Evolutionary conservation across 2,888 invertebrate species (phyloP), one percentile per base, ranked within the genome.

Genomic region (Limnephilus lunatus): DNA sequence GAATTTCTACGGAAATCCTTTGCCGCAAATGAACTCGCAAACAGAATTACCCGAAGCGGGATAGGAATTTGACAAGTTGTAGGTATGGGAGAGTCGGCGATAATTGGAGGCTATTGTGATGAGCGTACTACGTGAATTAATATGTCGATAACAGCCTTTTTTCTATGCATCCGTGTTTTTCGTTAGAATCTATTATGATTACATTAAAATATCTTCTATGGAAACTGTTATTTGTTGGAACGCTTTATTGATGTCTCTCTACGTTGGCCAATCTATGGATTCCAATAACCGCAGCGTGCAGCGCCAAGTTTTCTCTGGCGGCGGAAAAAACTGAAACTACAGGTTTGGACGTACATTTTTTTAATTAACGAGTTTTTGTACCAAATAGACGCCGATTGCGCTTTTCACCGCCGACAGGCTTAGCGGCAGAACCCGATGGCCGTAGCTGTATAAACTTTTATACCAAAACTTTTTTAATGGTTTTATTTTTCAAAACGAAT

Each of bases 1-100:
- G 39, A 32, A 31, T 53, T 87, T 87, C 31, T 68, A 30, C 53
- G 87, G 87, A 68, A 48, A 87, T 87, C 53, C 87, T 30, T n/a
- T 31, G 4, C 87, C 19, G 48, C 87, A 87, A 87, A 87, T 32
- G 53, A 32, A 87, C 87, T 48, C 48, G 87, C 48, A 39, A 39
- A 85, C 85, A 85, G 12, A 85, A 35, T 85, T 85, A 32, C 9
- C 35, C n/a, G 68, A 68, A n/a, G 25, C 25, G n/a, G 68, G 68
- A 2, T 68, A 11, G n/a, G 68, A n/a, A 25, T 25, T 9, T 68
- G 68, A 68, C n/a, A 68, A 9, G n/a, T n/a, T 68, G 19, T 68
- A 39, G 44, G 12, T 44, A 9, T 9, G 25, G 25, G 68, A 5
- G 9, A 68, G 4, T 68, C 25, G 19, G 19, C 68, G 68, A 68